Evolutionary conservation across 2,888 invertebrate species (phyloP), one percentile per base, ranked within the genome.

Genomic region (Polydrusus pterygomalis): DNA sequence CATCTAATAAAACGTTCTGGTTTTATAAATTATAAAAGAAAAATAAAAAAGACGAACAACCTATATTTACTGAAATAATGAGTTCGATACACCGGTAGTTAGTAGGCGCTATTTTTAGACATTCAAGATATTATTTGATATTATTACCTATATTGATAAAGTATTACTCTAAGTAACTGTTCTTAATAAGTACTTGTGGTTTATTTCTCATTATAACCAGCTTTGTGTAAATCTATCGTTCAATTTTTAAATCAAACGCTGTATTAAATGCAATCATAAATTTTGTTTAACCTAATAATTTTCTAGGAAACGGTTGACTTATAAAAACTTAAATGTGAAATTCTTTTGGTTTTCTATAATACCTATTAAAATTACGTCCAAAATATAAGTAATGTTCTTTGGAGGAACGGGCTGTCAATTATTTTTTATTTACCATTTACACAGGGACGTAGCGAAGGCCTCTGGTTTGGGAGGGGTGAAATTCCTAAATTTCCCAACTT

Each of bases 281-380:
- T 51, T 62, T 70, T 38, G 30, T 70, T 58, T 60, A 70, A 60
- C 70, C 70, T 47, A 70, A 70, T 70, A 62, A 70, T 54, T 70
- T 70, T 62, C 10, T 40, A 49, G 47, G 60, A 70, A 70, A 20
- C 47, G 17, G 17, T 9, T 6, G 47, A 47, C 51, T 20, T 51
- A 51, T 17, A 17, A 49, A 17, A 17, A 49, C 9, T 11, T 51
- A 13, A 18, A 8, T 49, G 49, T 49, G 18, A 10, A 25, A 25
- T 25, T 25, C 25, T 25, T 5, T 25, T 18, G 8, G 9, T 49
- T 49, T 49, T 49, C 49, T 17, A 18, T 18, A 49, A 7, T 49
- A 18, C 18, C 18, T 49, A 49, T 49, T 49, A 17, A 49, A 11
- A 49, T 6, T 18, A 49, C 17, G 1, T 7, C 10, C 17, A 18